A percentile compares a stretch with the other conserved stretches of the same genome.
These are phyloP conservation scores for Drosophila asahinai DNA, from an alignment of 1,140 invertebrate species.

Conservation along the genomic window DNA sequence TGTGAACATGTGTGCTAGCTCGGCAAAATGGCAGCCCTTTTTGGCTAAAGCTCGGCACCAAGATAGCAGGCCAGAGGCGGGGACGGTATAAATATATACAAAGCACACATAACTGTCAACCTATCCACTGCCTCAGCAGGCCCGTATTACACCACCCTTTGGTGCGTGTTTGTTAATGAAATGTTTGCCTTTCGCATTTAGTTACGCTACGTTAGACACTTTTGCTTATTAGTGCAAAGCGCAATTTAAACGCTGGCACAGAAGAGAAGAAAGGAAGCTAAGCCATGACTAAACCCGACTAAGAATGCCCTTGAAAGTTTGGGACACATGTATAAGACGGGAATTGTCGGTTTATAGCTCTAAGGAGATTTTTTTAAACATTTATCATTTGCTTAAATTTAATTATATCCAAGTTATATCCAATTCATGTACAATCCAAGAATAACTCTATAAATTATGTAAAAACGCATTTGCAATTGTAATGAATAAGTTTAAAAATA, in stretches of 20 bases:
- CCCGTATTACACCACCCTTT: slow-evolving; percentile 6
- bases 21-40: slow-evolving; percentile 59
- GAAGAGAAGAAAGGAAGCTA: slow-evolving; percentile 16
- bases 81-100: slow-evolving; percentile 61
- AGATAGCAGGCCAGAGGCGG: slow-evolving; percentile 10
- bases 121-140: slow-evolving; percentile 7
- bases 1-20: slow-evolving; percentile 33
- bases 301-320: not conserved
- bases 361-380: not conserved
- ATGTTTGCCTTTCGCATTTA: slow-evolving; percentile 82
- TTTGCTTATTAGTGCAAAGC: slow-evolving; percentile 83
- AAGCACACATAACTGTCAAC: slow-evolving; percentile 80
- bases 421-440: too few species aligned
- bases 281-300: not conserved
- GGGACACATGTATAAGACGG: not conserved
- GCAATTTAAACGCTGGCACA: slow-evolving; percentile 68
- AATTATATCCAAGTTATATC: too few species aligned
- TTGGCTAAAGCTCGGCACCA: slow-evolving; percentile 33
- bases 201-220: slow-evolving; percentile 82
- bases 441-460: too few species aligned
- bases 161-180: slow-evolving; percentile 81
- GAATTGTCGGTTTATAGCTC: not conserved
- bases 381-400: too few species aligned
- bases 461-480: too few species aligned
- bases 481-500: not conserved